phyloP scores from a whole-genome alignment of 1,140 invertebrate species.

The Drosophila rhopaloa region DNA sequence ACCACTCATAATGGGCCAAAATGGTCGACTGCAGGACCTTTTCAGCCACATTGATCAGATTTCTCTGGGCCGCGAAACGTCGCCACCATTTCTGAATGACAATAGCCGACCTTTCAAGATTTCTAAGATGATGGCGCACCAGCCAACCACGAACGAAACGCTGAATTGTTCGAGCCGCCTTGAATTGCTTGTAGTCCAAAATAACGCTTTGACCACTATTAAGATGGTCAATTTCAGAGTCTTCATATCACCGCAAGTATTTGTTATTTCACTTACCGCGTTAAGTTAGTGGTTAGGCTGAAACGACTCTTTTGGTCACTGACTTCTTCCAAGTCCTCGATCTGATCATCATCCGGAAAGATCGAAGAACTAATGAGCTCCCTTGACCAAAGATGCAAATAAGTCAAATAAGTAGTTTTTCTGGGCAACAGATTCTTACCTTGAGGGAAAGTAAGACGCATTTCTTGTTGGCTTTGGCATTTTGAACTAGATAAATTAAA shows the following conservation, averaged over 20 bases:
- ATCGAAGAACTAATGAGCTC: background rate
- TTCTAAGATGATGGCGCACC: background rate
- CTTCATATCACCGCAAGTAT: no score
- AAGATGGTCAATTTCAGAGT: no score
- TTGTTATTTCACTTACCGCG: background rate
- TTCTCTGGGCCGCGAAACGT: background rate
- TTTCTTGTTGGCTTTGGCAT: background rate
- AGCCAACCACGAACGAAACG: slow-evolving; percentile 40
- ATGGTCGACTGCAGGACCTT: slow-evolving; percentile 1
- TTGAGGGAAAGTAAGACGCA: background rate
- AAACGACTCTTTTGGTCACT: no score
- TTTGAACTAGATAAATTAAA: background rate
- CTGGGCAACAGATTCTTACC: background rate
- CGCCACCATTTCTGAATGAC: slow-evolving; percentile 59
- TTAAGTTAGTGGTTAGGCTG: background rate
- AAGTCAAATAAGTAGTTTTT: background rate
- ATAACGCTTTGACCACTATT: slow-evolving; percentile 17
- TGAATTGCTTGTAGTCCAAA: slow-evolving; percentile 63
- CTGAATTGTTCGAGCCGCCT: slow-evolving; percentile 62
- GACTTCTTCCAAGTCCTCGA: background rate
- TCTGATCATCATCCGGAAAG: background rate
- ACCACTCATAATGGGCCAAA: background rate
- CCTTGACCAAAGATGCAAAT: background rate
- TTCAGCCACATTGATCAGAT: slow-evolving; percentile 1
- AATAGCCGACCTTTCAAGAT: background rate